Base-by-base conservation (phyloP, 2,113 vertebrate genomes). In the Anthoscopus minutus region DNA sequence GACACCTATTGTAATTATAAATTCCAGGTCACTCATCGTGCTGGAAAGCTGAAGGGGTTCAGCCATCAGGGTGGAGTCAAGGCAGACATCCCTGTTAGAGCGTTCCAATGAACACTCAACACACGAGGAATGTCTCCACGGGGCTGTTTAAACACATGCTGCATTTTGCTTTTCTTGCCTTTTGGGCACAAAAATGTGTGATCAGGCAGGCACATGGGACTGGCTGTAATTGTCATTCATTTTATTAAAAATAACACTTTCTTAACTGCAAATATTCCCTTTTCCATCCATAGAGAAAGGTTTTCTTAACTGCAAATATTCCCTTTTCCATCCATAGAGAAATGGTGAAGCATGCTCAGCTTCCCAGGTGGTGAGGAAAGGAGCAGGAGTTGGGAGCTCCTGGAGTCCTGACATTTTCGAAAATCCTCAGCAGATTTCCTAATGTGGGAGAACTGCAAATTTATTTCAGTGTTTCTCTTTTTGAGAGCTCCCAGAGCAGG, bases 1-100 rank as follows among this genome's bases (percentile, higher is more conserved):
- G 83, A 92, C 95, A 96, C 87, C 87, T 69, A 89, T 92, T 92
- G 85, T 95, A 96, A 97, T 96, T 93, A 92, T 58, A 88, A 95
- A 97, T 96, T 97, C 95, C 96, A 97, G 94, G 94, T 96, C 95
- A 95, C 92, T 97, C 95, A 97, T 97, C 96, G 1, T 83, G 70
- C 89, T 96, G 89, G 87, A 96, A 93, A 93, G 73, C 94, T 81
- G 93, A 30, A 82, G 82, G 51, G 79, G 94, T 77, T 95, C 93
- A 90, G 28, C 64, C 92, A 93, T 64, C 82, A 81, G 94, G 95
- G 96, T 96, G 95, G 94, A 94, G 95, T 18, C 53, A 71, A 78
- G 0, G 48, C 93, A 92, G 94, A 92, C 92, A 94, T 78, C 92
- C 88, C 89, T 81, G n/a, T 67, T 74, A 42, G 81, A 37, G 76